Conservation (phyloP, 2,888 invertebrate genomes). For the Micropterix aruncella region DNA sequence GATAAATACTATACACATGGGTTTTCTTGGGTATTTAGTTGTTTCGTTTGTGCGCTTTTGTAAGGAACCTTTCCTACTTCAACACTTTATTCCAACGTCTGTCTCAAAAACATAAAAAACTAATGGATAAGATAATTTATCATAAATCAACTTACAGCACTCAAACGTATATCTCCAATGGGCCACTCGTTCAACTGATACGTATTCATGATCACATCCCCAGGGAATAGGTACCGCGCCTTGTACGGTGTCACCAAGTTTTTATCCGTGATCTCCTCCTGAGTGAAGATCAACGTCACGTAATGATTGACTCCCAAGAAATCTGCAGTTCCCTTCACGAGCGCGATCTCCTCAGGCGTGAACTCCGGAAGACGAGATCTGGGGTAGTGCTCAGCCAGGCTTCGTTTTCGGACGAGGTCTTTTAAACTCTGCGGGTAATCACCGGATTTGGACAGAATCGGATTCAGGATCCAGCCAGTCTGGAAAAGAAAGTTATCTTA, state of each 20-base stretch:
- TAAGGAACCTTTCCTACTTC: no score
- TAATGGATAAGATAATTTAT: no score
- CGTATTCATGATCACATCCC: neutral
- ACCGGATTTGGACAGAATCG: neutral
- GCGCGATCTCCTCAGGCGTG: neutral
- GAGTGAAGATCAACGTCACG: neutral
- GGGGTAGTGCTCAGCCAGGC: neutral
- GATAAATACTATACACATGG: no score
- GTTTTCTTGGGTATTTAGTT: no score
- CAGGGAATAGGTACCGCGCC: neutral
- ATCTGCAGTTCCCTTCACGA: neutral
- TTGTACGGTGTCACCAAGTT: neutral
- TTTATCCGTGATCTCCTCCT: neutral
- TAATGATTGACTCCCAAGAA: neutral
- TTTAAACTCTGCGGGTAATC: neutral
- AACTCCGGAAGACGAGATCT: neutral
- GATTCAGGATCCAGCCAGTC: neutral
- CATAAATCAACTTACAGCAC: no score
- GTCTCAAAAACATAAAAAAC: no score
- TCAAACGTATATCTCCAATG: neutral
- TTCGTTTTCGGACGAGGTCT: neutral
- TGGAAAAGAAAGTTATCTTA: neutral
- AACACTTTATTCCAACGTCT: no score
- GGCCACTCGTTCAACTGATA: neutral
- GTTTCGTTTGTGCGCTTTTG: no score